Conservation (phyloP, 2,888 invertebrate species). For the Lasioglossum zephyrum region DNA sequence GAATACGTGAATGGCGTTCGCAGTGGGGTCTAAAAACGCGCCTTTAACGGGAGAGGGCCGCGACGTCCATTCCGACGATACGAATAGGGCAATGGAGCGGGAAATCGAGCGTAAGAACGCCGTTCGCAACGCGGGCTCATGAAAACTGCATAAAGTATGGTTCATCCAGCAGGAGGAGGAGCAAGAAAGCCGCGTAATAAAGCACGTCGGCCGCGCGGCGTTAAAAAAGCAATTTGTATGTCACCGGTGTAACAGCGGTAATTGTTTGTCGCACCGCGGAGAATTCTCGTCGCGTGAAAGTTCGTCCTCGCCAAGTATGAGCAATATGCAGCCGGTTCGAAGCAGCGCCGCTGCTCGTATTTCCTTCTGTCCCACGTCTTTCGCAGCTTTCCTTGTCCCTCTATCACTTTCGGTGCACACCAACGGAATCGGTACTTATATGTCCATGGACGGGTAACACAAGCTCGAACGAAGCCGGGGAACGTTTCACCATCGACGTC, state of each 20-base stretch:
- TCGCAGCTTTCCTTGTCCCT: slow-evolving; percentile 42
- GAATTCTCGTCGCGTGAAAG: slow-evolving; percentile 67
- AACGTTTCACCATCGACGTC: slow-evolving; percentile 39
- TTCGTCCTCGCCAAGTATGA: slow-evolving; percentile 68
- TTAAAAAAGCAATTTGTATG: slow-evolving; percentile 43
- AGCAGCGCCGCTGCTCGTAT: slow-evolving; percentile 16
- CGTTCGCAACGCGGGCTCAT: neutral
- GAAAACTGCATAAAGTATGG: slow-evolving; percentile 24
- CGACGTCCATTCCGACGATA: neutral
- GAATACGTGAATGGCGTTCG: neutral
- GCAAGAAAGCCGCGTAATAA: slow-evolving; percentile 2
- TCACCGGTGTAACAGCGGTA: slow-evolving; percentile 41
- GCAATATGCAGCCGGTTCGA: slow-evolving; percentile 46
- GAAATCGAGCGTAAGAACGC: neutral
- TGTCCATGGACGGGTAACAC: slow-evolving; percentile 70
- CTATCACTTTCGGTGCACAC: slow-evolving; percentile 49
- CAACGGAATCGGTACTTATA: slow-evolving; percentile 72
- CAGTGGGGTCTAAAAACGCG: neutral
- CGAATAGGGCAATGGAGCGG: slow-evolving; percentile 2
- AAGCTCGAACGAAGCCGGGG: slow-evolving; percentile 40
- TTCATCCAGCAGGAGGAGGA: neutral
- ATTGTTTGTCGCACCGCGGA: slow-evolving; percentile 54
- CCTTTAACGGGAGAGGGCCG: neutral
- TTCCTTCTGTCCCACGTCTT: slow-evolving; percentile 36
- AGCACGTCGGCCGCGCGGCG: slow-evolving; percentile 10